Percentiles rank a stretch among this genome's conserved stretches.
phyloP scores from a whole-genome alignment of 2,888 invertebrate species.

The Acanthosoma haemorrhoidale region DNA sequence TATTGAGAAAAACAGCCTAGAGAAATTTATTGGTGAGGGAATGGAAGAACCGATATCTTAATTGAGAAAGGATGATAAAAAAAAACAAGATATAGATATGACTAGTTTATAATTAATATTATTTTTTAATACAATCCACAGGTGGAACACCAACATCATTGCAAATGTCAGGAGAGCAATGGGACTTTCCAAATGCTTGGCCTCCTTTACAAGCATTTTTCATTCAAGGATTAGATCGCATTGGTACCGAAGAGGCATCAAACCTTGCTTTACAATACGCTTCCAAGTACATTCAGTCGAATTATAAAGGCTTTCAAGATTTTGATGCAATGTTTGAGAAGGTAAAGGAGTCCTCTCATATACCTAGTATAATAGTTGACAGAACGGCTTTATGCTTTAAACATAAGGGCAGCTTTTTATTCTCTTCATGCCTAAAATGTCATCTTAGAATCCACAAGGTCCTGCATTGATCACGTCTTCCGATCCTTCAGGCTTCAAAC shows the following conservation, averaged over 20 bases:
- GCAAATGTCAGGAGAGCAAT: conserved; percentile 62
- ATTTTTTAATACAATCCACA: too few species aligned
- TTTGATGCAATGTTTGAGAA: conserved; percentile 65
- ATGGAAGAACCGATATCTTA: not conserved
- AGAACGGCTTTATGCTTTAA: too few species aligned
- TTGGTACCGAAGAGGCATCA: conserved; percentile 54
- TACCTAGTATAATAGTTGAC: too few species aligned
- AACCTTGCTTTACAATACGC: conserved; percentile 60
- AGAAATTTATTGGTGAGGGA: conserved; percentile 33
- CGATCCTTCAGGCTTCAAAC: too few species aligned
- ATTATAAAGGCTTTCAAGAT: conserved; percentile 55
- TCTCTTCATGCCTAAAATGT: too few species aligned
- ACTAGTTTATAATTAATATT: too few species aligned
- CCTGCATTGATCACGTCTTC: too few species aligned
- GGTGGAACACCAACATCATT: conserved; percentile 68
- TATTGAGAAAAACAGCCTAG: conserved; percentile 21
- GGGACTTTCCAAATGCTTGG: conserved; percentile 84
- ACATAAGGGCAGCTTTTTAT: too few species aligned
- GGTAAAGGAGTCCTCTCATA: too few species aligned
- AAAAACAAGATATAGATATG: not conserved
- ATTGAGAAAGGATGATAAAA: not conserved
- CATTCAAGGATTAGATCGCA: conserved; percentile 60
- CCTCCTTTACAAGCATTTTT: conserved; percentile 72
- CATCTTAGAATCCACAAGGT: too few species aligned
- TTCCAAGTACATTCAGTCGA: conserved; percentile 62